phyloP scores from a whole-genome alignment of 2,113 vertebrate species.

The Nansenia antarctica region DNA sequence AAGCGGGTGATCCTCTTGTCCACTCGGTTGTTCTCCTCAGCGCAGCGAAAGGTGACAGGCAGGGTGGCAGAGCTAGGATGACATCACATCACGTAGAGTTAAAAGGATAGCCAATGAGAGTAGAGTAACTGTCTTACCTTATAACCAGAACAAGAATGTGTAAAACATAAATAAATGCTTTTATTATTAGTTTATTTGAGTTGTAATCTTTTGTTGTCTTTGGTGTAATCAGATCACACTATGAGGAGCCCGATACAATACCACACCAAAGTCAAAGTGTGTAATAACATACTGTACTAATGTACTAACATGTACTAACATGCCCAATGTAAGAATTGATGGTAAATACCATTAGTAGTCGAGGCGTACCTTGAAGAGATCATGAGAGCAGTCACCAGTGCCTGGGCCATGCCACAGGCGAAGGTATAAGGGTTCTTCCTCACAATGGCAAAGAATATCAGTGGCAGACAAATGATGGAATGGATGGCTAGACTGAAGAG shows the following conservation, averaged over 20 bases:
- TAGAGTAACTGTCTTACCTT: no score
- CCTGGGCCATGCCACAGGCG: slow-evolving; percentile 93
- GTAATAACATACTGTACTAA: no score
- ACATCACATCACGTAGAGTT: neutral
- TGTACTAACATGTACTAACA: no score
- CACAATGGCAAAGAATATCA: slow-evolving; percentile 90
- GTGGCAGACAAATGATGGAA: slow-evolving; percentile 82
- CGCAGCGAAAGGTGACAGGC: slow-evolving; percentile 96
- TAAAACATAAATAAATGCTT: no score
- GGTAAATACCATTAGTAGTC: neutral
- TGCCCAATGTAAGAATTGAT: no score
- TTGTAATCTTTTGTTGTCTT: no score
- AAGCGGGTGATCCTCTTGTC: slow-evolving; percentile 98
- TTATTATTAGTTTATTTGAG: no score
- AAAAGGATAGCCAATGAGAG: no score
- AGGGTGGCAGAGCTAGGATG: slow-evolving; percentile 89
- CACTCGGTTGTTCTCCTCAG: slow-evolving; percentile 90
- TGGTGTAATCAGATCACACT: no score
- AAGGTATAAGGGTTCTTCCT: slow-evolving; percentile 93
- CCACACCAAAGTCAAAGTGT: no score
- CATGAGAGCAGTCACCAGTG: slow-evolving; percentile 92
- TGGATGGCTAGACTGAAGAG: slow-evolving; percentile 89
- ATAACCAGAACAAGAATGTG: no score
- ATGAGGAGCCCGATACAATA: no score
- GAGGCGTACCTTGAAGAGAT: slow-evolving; percentile 86